Conservation (phyloP, 1,140 invertebrate species). For the Sitodiplosis mosellana region DNA sequence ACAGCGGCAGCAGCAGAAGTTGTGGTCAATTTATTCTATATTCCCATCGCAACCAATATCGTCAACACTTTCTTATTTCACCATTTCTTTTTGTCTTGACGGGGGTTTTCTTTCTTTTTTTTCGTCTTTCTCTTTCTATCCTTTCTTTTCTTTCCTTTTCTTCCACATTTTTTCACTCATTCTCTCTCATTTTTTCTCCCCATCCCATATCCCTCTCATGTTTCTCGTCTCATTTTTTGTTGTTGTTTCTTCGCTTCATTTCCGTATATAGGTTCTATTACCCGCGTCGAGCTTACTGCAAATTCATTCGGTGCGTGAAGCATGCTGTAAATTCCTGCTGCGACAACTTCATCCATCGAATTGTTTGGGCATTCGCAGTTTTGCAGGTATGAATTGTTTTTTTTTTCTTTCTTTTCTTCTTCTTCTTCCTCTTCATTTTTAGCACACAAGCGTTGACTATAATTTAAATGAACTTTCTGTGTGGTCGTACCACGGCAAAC, state of each 20-base stretch:
- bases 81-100: too few relatives aligned
- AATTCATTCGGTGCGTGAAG: constrained; percentile 51
- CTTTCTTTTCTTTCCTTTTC: too few relatives aligned
- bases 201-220: too few relatives aligned
- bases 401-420: too few relatives aligned
- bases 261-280: constrained; percentile 34
- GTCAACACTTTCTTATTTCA: not conserved
- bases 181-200: not conserved
- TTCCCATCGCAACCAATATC: not conserved
- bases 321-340: constrained; percentile 57
- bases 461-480: too few relatives aligned
- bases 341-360: constrained; percentile 58
- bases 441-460: too few relatives aligned
- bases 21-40: too few relatives aligned
- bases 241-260: constrained; percentile 1
- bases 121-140: too few relatives aligned
- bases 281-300: constrained; percentile 61
- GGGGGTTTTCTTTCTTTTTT: too few relatives aligned
- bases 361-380: constrained; percentile 55
- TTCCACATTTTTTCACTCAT: not conserved
- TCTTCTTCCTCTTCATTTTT: too few relatives aligned
- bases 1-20: too few relatives aligned
- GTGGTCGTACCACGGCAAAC: too few relatives aligned
- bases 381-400: constrained; percentile 31
- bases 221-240: not conserved